These are phyloP conservation scores for Trissolcus basalis DNA, from an alignment of 1,140 invertebrate species.

Conservation along the genomic window DNA sequence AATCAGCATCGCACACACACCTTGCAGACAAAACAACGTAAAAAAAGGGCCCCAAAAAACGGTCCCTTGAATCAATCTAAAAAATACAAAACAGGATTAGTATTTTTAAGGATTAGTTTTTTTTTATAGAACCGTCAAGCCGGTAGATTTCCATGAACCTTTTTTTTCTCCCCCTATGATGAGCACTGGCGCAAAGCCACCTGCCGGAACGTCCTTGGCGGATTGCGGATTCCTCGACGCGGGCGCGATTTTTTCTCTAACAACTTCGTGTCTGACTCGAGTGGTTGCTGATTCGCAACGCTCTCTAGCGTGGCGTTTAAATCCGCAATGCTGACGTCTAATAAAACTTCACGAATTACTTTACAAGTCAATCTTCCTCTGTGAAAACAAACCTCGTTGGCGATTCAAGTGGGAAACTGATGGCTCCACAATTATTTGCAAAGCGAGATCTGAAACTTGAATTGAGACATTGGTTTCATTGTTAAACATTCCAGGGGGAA, in stretches of 20 bases:
- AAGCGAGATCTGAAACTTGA: no score
- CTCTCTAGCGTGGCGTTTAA: conserved; percentile 1
- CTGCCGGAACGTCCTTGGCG: conserved; percentile 2
- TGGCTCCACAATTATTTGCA: no score
- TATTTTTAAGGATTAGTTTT: no score
- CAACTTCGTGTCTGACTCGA: conserved; percentile 7
- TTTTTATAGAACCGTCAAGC: no score
- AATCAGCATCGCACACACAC: not conserved
- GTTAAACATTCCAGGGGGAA: no score
- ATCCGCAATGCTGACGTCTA: not conserved
- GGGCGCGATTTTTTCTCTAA: conserved; percentile 1
- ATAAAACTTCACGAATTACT: conserved; percentile 18
- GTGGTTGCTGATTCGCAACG: conserved; percentile 29
- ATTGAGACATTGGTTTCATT: no score
- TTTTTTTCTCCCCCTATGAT: no score
- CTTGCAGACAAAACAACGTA: not conserved
- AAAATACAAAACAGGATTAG: no score
- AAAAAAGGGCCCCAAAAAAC: not conserved
- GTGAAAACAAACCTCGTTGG: conserved; percentile 25
- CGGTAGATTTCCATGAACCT: no score
- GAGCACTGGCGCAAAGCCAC: no score
- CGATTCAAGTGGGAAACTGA: conserved; percentile 1
- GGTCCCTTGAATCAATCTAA: no score
- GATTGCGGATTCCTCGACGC: conserved; percentile 2
- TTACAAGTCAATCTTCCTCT: conserved; percentile 23